A percentile compares a stretch with the other conserved stretches of the same genome.
phyloP scores from a whole-genome alignment of 2,113 vertebrate species.

The Phoenicopterus ruber region DNA sequence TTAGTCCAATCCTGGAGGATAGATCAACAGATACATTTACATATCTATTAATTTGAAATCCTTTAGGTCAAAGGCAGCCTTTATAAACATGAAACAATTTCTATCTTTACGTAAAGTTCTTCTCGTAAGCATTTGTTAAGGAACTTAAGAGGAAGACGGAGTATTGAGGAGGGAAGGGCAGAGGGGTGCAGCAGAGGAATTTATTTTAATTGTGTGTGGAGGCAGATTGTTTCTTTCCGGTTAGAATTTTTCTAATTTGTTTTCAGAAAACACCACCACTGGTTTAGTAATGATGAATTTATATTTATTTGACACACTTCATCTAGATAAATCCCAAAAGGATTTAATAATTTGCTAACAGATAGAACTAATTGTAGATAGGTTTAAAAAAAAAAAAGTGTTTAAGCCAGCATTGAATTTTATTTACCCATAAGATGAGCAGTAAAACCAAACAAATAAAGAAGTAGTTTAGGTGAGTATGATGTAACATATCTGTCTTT shows the following conservation, averaged over 20 bases:
- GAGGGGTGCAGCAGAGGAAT: not conserved
- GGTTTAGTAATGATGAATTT: not conserved
- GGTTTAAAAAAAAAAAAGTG: not conserved
- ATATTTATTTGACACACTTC: not conserved
- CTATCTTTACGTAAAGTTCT: not conserved
- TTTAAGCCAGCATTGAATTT: not conserved
- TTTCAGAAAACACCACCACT: not conserved
- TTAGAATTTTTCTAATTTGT: constrained; percentile 8
- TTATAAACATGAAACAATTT: not conserved
- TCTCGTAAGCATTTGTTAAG: not conserved
- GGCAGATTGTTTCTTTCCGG: not conserved
- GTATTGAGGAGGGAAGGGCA: not conserved
- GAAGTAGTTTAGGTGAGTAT: not conserved
- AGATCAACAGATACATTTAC: not conserved
- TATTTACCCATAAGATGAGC: not conserved
- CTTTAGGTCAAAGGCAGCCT: not conserved
- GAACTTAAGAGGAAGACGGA: not conserved
- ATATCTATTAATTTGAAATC: not conserved
- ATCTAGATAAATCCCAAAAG: not conserved
- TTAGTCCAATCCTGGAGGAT: not conserved
- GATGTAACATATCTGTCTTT: not conserved
- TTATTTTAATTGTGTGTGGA: not conserved
- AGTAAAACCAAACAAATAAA: not conserved
- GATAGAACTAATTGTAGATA: not conserved
- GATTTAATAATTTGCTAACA: not conserved